phyloP scores from a whole-genome alignment of 2,113 vertebrate species.

The Laticauda laticaudata region DNA sequence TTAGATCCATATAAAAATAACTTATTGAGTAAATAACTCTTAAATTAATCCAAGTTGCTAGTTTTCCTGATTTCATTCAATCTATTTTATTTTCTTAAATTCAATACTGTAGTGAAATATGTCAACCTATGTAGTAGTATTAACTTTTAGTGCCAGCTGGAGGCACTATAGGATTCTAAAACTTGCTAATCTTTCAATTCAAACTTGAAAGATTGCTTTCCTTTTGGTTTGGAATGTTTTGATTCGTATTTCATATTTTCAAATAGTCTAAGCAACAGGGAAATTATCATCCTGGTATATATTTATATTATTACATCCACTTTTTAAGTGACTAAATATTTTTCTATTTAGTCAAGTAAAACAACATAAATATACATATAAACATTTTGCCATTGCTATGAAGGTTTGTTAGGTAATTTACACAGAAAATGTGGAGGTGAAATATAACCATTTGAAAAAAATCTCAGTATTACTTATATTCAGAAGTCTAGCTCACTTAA shows the following conservation, averaged over 20 bases:
- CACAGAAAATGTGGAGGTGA: slow-evolving; percentile 24
- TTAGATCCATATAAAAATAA: neutral
- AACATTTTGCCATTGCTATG: neutral
- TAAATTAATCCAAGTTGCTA: neutral
- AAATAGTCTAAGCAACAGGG: slow-evolving; percentile 12
- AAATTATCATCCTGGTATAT: neutral
- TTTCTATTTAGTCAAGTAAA: slow-evolving; percentile 17
- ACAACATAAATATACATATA: neutral
- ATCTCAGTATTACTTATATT: neutral
- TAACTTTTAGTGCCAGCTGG: slow-evolving; percentile 26
- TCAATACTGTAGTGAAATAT: neutral
- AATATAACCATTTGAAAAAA: slow-evolving; percentile 9
- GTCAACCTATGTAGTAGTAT: neutral
- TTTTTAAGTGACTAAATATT: neutral
- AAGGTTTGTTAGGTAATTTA: slow-evolving; percentile 1
- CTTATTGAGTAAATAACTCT: neutral
- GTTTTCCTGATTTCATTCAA: neutral
- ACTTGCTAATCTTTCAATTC: slow-evolving; percentile 21
- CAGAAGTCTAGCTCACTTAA: neutral
- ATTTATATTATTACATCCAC: neutral
- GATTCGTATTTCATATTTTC: neutral
- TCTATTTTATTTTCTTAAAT: neutral
- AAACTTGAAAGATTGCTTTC: neutral
- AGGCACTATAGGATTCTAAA: slow-evolving; percentile 37
- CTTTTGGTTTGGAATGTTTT: neutral